phyloP scores from a whole-genome alignment of 1,140 invertebrate genomes.

The Zophobas atratus region DNA sequence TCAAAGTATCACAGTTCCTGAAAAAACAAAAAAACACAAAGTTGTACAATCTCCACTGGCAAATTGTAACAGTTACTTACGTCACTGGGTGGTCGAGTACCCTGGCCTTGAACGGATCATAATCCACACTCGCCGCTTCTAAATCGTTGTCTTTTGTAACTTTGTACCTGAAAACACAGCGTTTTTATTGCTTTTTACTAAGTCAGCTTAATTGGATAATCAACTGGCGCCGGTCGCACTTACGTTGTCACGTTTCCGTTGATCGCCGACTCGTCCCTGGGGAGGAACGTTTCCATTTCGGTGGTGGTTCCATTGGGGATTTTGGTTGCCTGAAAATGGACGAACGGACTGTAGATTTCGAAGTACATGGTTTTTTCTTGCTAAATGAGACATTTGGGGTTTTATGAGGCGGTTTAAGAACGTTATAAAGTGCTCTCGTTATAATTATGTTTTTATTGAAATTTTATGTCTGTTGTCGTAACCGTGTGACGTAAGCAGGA shows the following conservation, averaged over 20 bases:
- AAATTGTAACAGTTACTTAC: constrained; percentile 73
- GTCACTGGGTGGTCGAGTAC: constrained; percentile 83
- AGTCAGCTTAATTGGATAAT: constrained; percentile 21
- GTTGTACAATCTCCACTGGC: not conserved
- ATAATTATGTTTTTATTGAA: not conserved
- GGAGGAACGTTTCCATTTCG: constrained; percentile 78
- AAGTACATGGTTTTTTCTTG: not conserved
- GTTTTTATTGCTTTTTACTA: constrained; percentile 49
- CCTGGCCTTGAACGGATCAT: constrained; percentile 82
- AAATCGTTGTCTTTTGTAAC: constrained; percentile 71
- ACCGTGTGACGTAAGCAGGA: no score
- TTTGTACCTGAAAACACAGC: constrained; percentile 74
- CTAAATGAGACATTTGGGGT: not conserved
- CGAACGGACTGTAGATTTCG: not conserved
- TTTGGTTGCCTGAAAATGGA: constrained; percentile 61
- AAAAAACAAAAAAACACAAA: constrained; percentile 53
- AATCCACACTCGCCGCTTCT: constrained; percentile 72
- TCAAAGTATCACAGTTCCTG: constrained; percentile 87
- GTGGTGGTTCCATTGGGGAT: constrained; percentile 67
- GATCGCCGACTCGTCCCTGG: constrained; percentile 72
- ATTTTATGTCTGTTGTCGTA: not conserved
- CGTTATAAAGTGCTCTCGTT: no score
- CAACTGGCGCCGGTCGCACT: constrained; percentile 18
- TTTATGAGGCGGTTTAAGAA: not conserved
- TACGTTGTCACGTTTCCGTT: constrained; percentile 65